Percentiles rank a stretch among this genome's conserved stretches.
Evolutionary conservation across 2,888 invertebrate genomes (phyloP).

Genomic region (Onchidella celtica): DNA sequence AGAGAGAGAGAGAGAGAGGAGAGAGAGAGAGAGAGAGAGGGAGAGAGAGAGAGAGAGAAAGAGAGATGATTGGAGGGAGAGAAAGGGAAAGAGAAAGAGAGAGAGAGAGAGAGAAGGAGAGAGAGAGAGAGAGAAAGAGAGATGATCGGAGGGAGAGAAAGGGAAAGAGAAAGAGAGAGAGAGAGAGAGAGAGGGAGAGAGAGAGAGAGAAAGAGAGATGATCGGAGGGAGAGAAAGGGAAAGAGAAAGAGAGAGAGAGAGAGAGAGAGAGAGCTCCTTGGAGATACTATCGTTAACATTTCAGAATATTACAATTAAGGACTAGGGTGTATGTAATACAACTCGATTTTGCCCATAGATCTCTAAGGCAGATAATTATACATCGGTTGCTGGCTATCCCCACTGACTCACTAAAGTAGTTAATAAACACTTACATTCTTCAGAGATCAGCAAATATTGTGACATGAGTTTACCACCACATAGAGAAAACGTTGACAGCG

Average conservation of each 20-base stretch:
- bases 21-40: background rate
- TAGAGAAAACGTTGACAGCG: no score
- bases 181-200: background rate
- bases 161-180: background rate
- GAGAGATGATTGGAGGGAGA: background rate
- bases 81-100: background rate
- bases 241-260: background rate
- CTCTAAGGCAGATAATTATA: no score
- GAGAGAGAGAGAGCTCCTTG: no score
- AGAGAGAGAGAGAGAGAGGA: background rate
- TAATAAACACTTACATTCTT: no score
- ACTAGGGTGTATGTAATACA: no score
- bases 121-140: background rate
- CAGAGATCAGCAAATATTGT: no score
- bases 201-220: background rate
- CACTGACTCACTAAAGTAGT: no score
- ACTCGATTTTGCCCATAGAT: no score
- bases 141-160: background rate
- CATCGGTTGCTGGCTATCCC: no score
- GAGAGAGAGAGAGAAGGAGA: background rate
- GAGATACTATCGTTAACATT: no score
- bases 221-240: background rate
- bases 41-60: background rate
- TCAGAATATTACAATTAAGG: no score
- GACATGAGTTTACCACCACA: no score